These are phyloP conservation scores for Sinhomidia bicolor DNA, from an alignment of 2,888 invertebrate genomes.

Conservation along the genomic window DNA sequence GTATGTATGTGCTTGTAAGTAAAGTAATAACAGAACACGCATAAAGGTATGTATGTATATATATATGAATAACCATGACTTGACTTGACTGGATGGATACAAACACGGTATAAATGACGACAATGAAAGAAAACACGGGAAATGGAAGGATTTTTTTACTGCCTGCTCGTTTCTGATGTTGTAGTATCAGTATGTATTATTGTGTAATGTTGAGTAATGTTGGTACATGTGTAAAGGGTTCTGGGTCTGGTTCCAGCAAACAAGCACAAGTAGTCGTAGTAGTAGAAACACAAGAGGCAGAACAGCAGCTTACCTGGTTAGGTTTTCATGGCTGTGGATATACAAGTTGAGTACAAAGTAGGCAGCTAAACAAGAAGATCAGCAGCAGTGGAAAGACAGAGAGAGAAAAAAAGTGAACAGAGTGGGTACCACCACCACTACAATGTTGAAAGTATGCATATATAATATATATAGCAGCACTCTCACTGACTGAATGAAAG, in stretches of 20 bases:
- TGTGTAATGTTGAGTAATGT: constrained; percentile 77
- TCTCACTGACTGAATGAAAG: neutral
- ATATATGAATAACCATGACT: no score
- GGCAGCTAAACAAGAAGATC: constrained; percentile 21
- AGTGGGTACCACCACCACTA: constrained; percentile 30
- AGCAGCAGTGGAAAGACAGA: neutral
- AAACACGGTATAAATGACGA: constrained; percentile 37
- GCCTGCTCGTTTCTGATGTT: constrained; percentile 58
- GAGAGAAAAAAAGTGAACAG: constrained; percentile 7
- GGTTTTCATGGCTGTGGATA: constrained; percentile 41
- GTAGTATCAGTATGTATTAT: constrained; percentile 63
- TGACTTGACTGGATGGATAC: constrained; percentile 15
- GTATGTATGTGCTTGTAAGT: neutral
- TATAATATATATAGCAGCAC: neutral
- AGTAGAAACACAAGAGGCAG: neutral
- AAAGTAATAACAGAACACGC: constrained; percentile 11
- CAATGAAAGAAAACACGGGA: constrained; percentile 57
- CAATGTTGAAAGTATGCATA: neutral
- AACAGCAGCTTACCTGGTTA: constrained; percentile 44
- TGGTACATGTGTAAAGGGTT: constrained; percentile 76
- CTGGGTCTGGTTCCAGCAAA: constrained; percentile 61
- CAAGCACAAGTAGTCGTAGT: constrained; percentile 8
- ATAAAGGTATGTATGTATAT: neutral
- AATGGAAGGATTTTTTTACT: constrained; percentile 46
- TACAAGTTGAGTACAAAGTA: neutral